A percentile compares a stretch with the other conserved stretches of the same genome.
Conservation (phyloP, 2,888 invertebrate species). For the Theretra japonica region DNA sequence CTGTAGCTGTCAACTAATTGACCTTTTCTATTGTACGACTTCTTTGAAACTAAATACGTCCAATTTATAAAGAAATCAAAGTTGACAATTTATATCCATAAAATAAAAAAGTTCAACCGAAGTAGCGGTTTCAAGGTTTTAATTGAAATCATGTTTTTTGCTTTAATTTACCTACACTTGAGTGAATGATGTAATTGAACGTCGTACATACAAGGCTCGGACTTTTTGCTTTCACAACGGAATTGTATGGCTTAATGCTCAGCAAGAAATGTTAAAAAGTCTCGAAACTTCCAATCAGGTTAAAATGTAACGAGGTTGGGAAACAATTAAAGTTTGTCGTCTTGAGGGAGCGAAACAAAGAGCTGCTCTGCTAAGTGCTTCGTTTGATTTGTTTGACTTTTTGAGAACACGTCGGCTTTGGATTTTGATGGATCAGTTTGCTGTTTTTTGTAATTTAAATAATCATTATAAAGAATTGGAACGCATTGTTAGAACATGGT, state of each 20-base stretch:
- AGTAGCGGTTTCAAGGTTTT: too few species aligned
- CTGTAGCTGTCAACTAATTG: too few species aligned
- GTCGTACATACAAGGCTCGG: too few species aligned
- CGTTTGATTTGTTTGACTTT: slow-evolving; percentile 76
- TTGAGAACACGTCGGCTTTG: slow-evolving; percentile 18
- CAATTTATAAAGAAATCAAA: too few species aligned
- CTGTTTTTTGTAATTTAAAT: background rate
- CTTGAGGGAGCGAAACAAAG: slow-evolving; percentile 52
- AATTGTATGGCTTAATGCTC: background rate
- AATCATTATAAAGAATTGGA: background rate
- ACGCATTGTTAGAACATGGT: too few species aligned
- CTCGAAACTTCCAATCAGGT: slow-evolving; percentile 51
- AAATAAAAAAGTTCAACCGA: too few species aligned
- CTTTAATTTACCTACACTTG: too few species aligned
- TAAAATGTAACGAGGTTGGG: slow-evolving; percentile 59
- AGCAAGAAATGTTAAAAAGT: slow-evolving; percentile 34
- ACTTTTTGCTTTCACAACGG: background rate
- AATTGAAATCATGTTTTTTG: too few species aligned
- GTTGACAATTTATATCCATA: too few species aligned
- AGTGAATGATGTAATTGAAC: too few species aligned
- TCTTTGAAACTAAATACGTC: too few species aligned
- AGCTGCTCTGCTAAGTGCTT: slow-evolving; percentile 63
- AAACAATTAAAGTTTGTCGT: slow-evolving; percentile 74
- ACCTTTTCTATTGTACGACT: too few species aligned
- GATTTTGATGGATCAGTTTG: slow-evolving; percentile 11